Evolutionary conservation across 2,797 vertebrate species (phyloP).

Genomic region (Squalus acanthias): DNA sequence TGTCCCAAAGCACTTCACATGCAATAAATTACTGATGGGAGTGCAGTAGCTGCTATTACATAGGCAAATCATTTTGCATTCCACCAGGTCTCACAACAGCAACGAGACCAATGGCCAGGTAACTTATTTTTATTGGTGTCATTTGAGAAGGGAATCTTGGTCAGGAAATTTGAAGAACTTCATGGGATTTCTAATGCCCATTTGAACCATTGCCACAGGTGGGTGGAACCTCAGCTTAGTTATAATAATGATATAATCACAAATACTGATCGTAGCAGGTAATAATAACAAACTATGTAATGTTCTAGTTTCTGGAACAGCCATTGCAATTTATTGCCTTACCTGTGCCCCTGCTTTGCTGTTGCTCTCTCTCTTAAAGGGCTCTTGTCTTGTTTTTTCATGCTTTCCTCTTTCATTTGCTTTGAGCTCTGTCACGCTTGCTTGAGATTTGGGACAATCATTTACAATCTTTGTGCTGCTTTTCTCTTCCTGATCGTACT

Average conservation of each 20-base stretch:
- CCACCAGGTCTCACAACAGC: not conserved
- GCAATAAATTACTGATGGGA: not conserved
- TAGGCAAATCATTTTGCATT: not conserved
- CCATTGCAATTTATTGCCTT: not conserved
- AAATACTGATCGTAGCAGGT: not conserved
- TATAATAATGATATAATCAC: not conserved
- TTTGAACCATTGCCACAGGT: not conserved
- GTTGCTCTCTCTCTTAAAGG: not conserved
- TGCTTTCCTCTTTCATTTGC: not conserved
- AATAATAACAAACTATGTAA: not conserved
- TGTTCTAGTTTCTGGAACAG: not conserved
- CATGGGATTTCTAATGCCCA: not conserved
- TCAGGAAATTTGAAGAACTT: not conserved
- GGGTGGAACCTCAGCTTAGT: not conserved
- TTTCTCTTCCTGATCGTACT: not conserved
- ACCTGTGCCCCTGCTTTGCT: not conserved
- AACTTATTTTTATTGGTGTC: not conserved
- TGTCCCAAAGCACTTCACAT: not conserved
- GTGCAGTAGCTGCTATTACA: not conserved
- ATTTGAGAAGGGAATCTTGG: not conserved
- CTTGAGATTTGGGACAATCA: not conserved
- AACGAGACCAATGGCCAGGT: not conserved
- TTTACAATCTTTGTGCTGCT: not conserved
- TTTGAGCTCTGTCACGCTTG: not conserved
- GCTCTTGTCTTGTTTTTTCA: not conserved